A percentile compares a stretch with the other conserved stretches of the same genome.
Conservation (phyloP, 2,797 vertebrate genomes). For the Erethizon dorsatum region DNA sequence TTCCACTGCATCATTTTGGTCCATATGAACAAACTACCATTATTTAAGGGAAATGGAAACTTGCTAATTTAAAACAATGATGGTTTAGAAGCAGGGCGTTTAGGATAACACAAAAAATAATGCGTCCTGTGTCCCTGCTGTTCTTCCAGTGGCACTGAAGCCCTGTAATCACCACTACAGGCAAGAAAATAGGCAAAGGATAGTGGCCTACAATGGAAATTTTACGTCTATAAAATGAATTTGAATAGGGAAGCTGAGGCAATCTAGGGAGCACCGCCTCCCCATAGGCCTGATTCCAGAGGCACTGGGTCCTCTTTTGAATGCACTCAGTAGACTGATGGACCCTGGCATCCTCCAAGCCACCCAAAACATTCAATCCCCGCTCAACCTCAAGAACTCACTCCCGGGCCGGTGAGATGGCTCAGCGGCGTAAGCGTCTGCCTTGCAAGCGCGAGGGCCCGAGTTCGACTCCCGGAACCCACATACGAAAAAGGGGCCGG, state of each 20-base stretch:
- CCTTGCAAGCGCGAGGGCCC: too few species aligned
- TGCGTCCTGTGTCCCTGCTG: background rate
- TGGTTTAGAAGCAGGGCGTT: background rate
- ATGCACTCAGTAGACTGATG: background rate
- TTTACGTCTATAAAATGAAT: background rate
- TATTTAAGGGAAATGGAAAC: background rate
- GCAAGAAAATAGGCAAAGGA: background rate
- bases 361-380: background rate
- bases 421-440: too few species aligned
- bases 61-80: background rate
- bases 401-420: too few species aligned
- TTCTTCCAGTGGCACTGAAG: too few species aligned
- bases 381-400: background rate
- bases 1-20: background rate
- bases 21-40: background rate
- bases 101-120: background rate
- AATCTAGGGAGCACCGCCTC: background rate
- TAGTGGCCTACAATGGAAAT: background rate
- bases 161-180: background rate
- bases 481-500: too few species aligned
- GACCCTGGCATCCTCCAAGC: background rate
- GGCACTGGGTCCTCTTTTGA: too few species aligned
- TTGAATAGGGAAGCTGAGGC: background rate
- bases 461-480: too few species aligned
- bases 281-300: background rate